These are phyloP conservation scores for Urechis unicinctus DNA, from an alignment of 2,888 invertebrate species.

Conservation along the genomic window DNA sequence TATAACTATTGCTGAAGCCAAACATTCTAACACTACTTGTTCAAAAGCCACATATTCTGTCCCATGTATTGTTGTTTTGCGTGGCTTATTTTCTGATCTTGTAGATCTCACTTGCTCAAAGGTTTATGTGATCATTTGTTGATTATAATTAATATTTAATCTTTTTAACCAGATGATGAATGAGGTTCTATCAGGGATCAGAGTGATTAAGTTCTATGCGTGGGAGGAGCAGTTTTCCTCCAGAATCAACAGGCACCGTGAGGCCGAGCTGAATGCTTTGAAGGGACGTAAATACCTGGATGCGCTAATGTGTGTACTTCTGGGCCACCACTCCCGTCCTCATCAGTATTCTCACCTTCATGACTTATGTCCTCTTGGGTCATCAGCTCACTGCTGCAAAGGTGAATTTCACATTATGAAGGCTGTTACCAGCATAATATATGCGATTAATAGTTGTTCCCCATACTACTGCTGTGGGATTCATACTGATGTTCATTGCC, in stretches of 20 bases:
- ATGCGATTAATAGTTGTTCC: too few relatives aligned
- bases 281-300: slow-evolving; percentile 89
- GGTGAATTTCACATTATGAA: slow-evolving; percentile 51
- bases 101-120: too few relatives aligned
- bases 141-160: too few relatives aligned
- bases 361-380: slow-evolving; percentile 57
- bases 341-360: slow-evolving; percentile 53
- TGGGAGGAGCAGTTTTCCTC: slow-evolving; percentile 85
- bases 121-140: too few relatives aligned
- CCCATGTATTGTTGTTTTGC: too few relatives aligned
- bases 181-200: slow-evolving; percentile 80
- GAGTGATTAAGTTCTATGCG: slow-evolving; percentile 82
- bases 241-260: slow-evolving; percentile 55
- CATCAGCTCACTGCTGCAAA: slow-evolving; percentile 77
- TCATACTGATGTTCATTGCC: neutral
- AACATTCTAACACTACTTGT: too few relatives aligned
- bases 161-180: slow-evolving; percentile 60
- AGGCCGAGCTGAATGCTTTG: slow-evolving; percentile 68
- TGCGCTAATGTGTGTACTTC: slow-evolving; percentile 93
- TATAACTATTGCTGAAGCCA: too few relatives aligned
- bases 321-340: slow-evolving; percentile 95
- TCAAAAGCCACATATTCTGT: too few relatives aligned
- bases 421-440: too few relatives aligned
- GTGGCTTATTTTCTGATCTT: too few relatives aligned
- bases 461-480: too few relatives aligned